Percentiles rank a stretch among this genome's conserved stretches.
These are phyloP conservation scores for Drosophila colorata DNA, from an alignment of 2,888 invertebrate genomes.

Conservation along the genomic window DNA sequence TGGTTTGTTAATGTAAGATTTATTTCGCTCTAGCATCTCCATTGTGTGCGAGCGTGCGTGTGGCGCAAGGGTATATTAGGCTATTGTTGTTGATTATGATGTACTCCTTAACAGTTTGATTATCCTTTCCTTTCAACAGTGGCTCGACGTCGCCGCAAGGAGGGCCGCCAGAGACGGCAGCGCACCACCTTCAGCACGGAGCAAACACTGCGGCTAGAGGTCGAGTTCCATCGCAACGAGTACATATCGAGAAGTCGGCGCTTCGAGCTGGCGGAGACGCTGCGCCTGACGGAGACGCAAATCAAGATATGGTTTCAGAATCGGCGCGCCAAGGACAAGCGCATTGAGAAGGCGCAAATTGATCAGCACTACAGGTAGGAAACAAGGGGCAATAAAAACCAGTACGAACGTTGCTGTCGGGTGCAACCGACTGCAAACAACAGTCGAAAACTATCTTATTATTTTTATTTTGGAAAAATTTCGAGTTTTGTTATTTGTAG, in stretches of 20 bases:
- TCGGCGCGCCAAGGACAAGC: slow-evolving; percentile 96
- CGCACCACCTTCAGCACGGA: slow-evolving; percentile 97
- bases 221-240: slow-evolving; percentile 96
- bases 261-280: slow-evolving; percentile 91
- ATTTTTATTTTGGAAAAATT: no score
- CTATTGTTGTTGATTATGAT: slow-evolving; percentile 20
- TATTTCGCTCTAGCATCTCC: slow-evolving; percentile 76
- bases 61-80: slow-evolving; percentile 6
- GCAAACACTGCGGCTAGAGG: slow-evolving; percentile 94
- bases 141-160: slow-evolving; percentile 93
- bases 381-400: background rate
- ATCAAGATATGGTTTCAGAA: slow-evolving; percentile 98
- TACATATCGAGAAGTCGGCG: slow-evolving; percentile 95
- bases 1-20: slow-evolving; percentile 77
- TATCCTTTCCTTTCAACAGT: slow-evolving; percentile 86
- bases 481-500: no score
- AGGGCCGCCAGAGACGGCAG: slow-evolving; percentile 94
- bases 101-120: slow-evolving; percentile 18
- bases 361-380: slow-evolving; percentile 96
- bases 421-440: no score
- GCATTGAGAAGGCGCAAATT: slow-evolving; percentile 97
- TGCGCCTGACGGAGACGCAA: slow-evolving; percentile 91
- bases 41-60: slow-evolving; percentile 47
- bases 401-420: no score
- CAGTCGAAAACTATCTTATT: no score